phyloP scores from a whole-genome alignment of 2,797 vertebrate genomes.

The Fringilla coelebs region DNA sequence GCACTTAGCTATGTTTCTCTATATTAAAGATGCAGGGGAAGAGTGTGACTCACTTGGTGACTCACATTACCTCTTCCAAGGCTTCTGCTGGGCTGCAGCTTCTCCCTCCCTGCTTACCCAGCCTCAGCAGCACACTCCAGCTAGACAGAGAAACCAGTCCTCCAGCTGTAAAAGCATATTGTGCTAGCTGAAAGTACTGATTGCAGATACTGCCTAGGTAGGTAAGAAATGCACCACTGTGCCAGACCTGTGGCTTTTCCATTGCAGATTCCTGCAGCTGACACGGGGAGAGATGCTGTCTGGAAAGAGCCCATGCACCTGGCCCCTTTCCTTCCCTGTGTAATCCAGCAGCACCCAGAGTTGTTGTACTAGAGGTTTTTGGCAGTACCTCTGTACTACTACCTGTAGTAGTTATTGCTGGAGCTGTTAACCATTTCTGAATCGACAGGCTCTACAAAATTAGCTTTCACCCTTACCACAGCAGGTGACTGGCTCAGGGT shows the following conservation, averaged over 20 bases:
- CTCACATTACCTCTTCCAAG: slow-evolving; percentile 5
- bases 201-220: background rate
- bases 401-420: background rate
- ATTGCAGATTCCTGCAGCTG: background rate
- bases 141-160: background rate
- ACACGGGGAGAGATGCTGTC: background rate
- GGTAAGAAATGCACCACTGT: background rate
- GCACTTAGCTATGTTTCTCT: background rate
- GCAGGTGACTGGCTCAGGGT: background rate
- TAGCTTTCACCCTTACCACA: background rate
- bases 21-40: background rate
- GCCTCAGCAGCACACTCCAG: background rate
- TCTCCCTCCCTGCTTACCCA: background rate
- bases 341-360: background rate
- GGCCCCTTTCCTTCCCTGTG: background rate
- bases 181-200: slow-evolving; percentile 1
- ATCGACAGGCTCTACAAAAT: background rate
- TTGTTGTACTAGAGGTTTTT: background rate
- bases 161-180: background rate
- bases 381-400: background rate
- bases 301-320: background rate
- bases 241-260: background rate
- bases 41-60: slow-evolving; percentile 39
- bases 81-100: slow-evolving; percentile 32
- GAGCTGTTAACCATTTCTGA: background rate